Evolutionary conservation across 2,797 vertebrate species (phyloP).

Genomic region (Paratrypauchen microcephalus): DNA sequence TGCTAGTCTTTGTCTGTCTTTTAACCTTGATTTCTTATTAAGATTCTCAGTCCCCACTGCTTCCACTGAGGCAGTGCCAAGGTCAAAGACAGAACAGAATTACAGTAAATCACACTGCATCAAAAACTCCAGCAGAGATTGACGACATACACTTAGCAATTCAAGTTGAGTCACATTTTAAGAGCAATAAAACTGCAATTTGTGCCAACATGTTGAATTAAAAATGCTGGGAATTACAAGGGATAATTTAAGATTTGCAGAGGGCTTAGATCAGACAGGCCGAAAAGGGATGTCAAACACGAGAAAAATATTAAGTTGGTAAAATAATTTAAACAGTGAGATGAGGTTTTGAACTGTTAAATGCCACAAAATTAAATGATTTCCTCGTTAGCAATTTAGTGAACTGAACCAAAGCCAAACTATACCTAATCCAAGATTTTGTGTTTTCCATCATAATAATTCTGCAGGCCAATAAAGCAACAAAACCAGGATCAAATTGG

Average conservation of each 20-base stretch:
- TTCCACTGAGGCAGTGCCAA: conserved; percentile 40
- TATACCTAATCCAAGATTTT: too few relatives aligned
- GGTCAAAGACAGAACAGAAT: conserved; percentile 57
- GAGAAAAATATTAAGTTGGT: background rate
- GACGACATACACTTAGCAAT: conserved; percentile 29
- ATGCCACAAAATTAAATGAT: too few relatives aligned
- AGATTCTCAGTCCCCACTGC: conserved; percentile 19
- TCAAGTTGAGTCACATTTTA: conserved; percentile 55
- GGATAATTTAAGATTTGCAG: conserved; percentile 20
- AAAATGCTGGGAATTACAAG: conserved; percentile 17
- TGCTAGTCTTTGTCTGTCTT: conserved; percentile 20
- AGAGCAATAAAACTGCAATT: conserved; percentile 46
- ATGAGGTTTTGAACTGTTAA: background rate
- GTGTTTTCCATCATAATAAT: too few relatives aligned
- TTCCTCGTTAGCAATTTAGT: too few relatives aligned
- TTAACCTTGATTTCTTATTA: conserved; percentile 41
- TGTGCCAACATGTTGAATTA: conserved; percentile 36
- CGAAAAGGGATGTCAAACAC: background rate
- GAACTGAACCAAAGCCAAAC: too few relatives aligned
- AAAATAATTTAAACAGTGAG: background rate
- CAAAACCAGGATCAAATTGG: too few relatives aligned
- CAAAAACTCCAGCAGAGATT: conserved; percentile 42
- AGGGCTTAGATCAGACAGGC: conserved; percentile 12
- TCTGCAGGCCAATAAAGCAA: too few relatives aligned
- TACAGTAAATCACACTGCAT: conserved; percentile 45